Evolutionary conservation across 1,140 invertebrate genomes (phyloP).

Genomic region (Calliphora vicina): DNA sequence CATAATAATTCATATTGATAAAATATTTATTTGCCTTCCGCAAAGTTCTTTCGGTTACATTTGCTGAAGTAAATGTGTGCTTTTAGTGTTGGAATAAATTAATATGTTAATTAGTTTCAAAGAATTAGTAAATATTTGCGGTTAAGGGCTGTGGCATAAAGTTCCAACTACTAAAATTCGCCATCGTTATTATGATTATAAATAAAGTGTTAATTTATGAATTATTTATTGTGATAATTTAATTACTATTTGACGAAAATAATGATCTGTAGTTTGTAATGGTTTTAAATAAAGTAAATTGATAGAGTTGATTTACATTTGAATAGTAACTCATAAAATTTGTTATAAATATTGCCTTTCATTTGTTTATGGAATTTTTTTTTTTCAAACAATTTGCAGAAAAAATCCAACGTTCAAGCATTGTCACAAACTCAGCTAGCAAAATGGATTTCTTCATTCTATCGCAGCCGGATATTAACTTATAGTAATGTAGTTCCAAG

Average conservation of each 20-base stretch:
- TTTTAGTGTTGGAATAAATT: slow-evolving; percentile 12
- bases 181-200: neutral
- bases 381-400: too few species aligned
- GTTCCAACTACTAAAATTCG: neutral
- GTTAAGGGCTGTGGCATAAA: neutral
- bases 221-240: neutral
- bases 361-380: too few species aligned
- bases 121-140: neutral
- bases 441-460: too few species aligned
- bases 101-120: slow-evolving; percentile 31
- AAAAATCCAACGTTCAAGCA: too few species aligned
- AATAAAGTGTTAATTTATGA: neutral
- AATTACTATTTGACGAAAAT: neutral
- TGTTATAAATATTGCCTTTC: too few species aligned
- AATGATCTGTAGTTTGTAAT: neutral
- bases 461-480: too few species aligned
- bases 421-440: too few species aligned
- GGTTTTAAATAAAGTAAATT: too few species aligned
- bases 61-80: neutral
- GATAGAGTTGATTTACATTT: too few species aligned
- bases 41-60: neutral
- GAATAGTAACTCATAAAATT: too few species aligned
- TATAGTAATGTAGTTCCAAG: too few species aligned
- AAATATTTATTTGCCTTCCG: slow-evolving; percentile 25
- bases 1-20: slow-evolving; percentile 26